Evolutionary conservation across 1,140 invertebrate genomes (phyloP), one percentile per base, ranked within the genome.

Genomic region (Heliconius hermathena): DNA sequence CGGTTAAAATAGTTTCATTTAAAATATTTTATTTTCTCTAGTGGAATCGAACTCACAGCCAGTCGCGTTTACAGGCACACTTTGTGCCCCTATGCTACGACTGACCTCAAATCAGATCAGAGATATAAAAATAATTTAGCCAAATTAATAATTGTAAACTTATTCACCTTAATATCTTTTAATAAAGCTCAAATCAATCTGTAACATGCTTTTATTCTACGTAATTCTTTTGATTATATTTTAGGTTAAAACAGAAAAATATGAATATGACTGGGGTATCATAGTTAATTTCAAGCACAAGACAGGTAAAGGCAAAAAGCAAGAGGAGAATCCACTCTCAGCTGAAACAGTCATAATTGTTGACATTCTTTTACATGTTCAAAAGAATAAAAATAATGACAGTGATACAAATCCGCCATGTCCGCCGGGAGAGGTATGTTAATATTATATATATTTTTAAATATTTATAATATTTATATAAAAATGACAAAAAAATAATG

Each of bases 181-280:
- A 46, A 46, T 16, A 46, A 52, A 52, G 49, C 18, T 52, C 18
- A 52, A 5, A 52, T 8, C 49, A 20, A 20, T 20, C 5, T 20
- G 6, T 52, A 20, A 46, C 1, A 46, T 46, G 13, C 13, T 16
- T 18, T 54, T 54, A n/a, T 54, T 54, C 6, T 54, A 54, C n/a
- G 52, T 54, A 54, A n/a, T 60, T 11, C 9, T 60, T 60, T 13
- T 26, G 3, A 76, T 73, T 38, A 6, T 80, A 29, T 82, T 82
- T 90, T 78, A 98, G 97, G 96, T 99, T 3, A 98, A 98, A 95
- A 97, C 97, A 86, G 97, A 97, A 73, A 96, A 97, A 75, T 95
- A 97, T 78, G 97, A 98, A 90, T 99, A 99, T 94, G 99, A 99
- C 83, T 99, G 99, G 99, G 98, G 98, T 52, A 97, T 99, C 36